Percentiles rank a stretch among this genome's conserved stretches.
phyloP scores from a whole-genome alignment of 2,797 vertebrate genomes.

The Atherinosoma microstoma region DNA sequence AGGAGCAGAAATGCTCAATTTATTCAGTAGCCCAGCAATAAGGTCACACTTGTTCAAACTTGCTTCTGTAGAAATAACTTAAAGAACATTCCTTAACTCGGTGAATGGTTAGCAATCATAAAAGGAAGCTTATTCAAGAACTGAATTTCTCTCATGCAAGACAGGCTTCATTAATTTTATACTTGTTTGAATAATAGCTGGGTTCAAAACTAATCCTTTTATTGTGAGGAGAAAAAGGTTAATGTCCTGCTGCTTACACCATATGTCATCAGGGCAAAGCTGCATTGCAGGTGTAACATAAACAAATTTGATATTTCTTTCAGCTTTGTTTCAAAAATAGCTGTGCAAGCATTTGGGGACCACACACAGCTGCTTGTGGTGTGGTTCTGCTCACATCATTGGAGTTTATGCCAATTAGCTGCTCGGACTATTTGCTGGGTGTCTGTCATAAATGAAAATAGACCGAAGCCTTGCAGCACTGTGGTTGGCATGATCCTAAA shows the following conservation, averaged over 20 bases:
- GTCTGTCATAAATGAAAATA: constrained; percentile 70
- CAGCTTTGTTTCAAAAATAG: constrained; percentile 68
- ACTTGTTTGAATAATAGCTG: constrained; percentile 54
- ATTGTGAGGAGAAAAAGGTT: constrained; percentile 48
- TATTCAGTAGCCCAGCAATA: constrained; percentile 23
- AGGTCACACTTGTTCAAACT: neutral
- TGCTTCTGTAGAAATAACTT: constrained; percentile 26
- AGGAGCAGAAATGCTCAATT: constrained; percentile 56
- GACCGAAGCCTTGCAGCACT: constrained; percentile 15
- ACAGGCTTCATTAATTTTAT: constrained; percentile 34
- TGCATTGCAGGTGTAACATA: constrained; percentile 63
- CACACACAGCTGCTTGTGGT: constrained; percentile 71
- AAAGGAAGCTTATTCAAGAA: constrained; percentile 8
- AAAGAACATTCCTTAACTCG: constrained; percentile 19
- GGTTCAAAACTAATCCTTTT: constrained; percentile 51
- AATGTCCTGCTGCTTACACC: constrained; percentile 45
- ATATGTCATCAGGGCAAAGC: constrained; percentile 42
- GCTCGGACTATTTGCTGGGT: constrained; percentile 53
- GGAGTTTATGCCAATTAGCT: constrained; percentile 65
- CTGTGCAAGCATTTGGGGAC: constrained; percentile 55
- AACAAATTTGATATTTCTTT: constrained; percentile 61
- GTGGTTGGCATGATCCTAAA: constrained; percentile 11
- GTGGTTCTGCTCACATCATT: constrained; percentile 66
- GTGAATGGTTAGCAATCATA: constrained; percentile 2
- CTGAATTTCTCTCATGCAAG: constrained; percentile 12